These are phyloP conservation scores for Axis porcinus DNA, from an alignment of 2,113 vertebrate species.

Conservation along the genomic window DNA sequence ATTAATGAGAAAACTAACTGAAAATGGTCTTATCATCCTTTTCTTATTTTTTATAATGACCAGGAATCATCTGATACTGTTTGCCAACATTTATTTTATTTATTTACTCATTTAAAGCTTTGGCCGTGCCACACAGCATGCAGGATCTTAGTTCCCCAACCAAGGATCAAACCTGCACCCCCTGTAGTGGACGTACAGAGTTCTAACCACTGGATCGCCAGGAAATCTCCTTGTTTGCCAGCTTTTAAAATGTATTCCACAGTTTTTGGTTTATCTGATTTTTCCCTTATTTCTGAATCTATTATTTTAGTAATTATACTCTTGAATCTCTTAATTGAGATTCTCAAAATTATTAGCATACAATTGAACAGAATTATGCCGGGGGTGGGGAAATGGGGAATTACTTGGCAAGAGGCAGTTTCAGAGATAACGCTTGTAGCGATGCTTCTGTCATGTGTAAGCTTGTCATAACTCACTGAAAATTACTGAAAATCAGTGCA, in stretches of 20 bases:
- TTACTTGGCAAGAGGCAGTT: not conserved
- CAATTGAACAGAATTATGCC: not conserved
- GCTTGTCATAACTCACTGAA: not conserved
- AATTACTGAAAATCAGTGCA: not conserved
- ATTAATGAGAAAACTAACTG: not conserved
- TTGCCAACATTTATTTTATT: not conserved
- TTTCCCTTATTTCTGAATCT: not conserved
- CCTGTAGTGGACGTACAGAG: not conserved
- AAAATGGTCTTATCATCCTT: not conserved
- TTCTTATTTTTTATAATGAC: not conserved
- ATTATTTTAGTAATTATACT: not conserved
- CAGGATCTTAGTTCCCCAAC: not conserved
- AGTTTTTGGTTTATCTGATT: not conserved
- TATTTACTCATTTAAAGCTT: not conserved
- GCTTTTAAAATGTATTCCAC: not conserved
- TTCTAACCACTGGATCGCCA: not conserved
- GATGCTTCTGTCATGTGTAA: not conserved
- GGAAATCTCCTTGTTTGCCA: not conserved
- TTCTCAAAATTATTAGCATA: not conserved
- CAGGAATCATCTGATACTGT: not conserved
- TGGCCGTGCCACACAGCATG: rapidly evolving
- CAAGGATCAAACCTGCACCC: not conserved
- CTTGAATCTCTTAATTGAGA: not conserved
- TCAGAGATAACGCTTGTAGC: not conserved
- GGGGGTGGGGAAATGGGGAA: not conserved